These are phyloP conservation scores for Ahaetulla prasina DNA, from an alignment of 2,113 vertebrate genomes.

Conservation along the genomic window DNA sequence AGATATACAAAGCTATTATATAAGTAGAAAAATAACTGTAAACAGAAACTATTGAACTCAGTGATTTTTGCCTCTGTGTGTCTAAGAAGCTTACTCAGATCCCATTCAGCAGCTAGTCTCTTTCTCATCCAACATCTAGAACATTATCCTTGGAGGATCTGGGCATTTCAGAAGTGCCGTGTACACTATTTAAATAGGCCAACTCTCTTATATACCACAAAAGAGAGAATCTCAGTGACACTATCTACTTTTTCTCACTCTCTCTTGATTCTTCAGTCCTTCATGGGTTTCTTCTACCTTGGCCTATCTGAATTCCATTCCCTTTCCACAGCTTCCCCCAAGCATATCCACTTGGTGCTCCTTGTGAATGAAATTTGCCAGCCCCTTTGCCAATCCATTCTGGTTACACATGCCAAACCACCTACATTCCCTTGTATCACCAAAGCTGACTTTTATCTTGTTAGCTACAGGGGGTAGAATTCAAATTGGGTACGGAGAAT, in stretches of 20 bases:
- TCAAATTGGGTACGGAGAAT: background rate
- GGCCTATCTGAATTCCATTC: background rate
- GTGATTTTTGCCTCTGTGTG: background rate
- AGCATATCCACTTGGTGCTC: background rate
- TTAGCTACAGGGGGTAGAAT: background rate
- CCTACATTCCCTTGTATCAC: background rate
- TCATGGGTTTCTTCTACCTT: background rate
- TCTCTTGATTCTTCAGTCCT: background rate
- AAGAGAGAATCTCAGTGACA: background rate
- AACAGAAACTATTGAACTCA: background rate
- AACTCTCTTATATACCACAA: background rate
- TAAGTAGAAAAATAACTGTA: background rate
- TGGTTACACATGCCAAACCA: background rate
- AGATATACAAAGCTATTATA: background rate
- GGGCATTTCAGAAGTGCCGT: background rate
- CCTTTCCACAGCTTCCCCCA: background rate
- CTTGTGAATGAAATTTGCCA: background rate
- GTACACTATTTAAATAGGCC: background rate
- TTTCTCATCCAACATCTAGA: background rate
- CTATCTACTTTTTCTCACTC: background rate
- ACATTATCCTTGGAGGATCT: background rate
- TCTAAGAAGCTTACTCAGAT: background rate
- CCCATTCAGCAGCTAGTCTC: background rate
- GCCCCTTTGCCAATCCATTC: background rate
- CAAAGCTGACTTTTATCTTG: background rate